Evolutionary conservation across 30 jellyfish, hydroid and myxozoan species (phyloP), one percentile per base, ranked within the genome.

Genomic region (Cassiopea xamachana): DNA sequence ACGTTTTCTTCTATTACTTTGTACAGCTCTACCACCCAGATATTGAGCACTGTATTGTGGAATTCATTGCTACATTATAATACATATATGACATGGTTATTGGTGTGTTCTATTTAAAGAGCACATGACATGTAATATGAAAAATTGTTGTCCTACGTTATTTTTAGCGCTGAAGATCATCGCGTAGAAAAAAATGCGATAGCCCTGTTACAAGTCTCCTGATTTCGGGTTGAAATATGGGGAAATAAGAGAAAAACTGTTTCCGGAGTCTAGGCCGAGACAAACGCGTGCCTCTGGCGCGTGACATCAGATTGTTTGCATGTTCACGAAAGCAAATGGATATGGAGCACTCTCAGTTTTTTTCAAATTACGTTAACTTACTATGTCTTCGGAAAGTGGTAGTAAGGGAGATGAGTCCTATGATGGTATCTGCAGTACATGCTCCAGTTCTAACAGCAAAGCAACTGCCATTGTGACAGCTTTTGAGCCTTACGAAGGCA

Each of bases 101-200:
- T 27, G 39, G 39, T 27, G 39, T 27, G 39, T 27, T 27, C 39
- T 27, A 27, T 55, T 55, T 69, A 69, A 5, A 14, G 79, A 69
- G 79, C 79, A 69, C 79, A 69, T 69, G 79, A 69, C 79, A 69
- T 69, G 15, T 5, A 69, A 7, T 14, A 69, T 69, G 79, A 69
- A n/a, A 69, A 69, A 8, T 6, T 69, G 46, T 5, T 6, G 15
- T 19, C 39, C 48, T 69, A 69, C 48, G 16, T 69, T 5, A 7
- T 44, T 69, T 69, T 69, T 69, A 5, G 79, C 79, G 79, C 79
- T 69, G 79, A 55, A 55, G 12, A 55, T 55, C 64, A 6, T 55
- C 64, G 12, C 12, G 64, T 10, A 55, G 7, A 10, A 55, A 55
- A 6, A 55, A 55, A 3, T 55, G 7, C 12, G 64, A 55, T 55